Conservation (phyloP, 2,113 vertebrate species). For the Mola mola region DNA sequence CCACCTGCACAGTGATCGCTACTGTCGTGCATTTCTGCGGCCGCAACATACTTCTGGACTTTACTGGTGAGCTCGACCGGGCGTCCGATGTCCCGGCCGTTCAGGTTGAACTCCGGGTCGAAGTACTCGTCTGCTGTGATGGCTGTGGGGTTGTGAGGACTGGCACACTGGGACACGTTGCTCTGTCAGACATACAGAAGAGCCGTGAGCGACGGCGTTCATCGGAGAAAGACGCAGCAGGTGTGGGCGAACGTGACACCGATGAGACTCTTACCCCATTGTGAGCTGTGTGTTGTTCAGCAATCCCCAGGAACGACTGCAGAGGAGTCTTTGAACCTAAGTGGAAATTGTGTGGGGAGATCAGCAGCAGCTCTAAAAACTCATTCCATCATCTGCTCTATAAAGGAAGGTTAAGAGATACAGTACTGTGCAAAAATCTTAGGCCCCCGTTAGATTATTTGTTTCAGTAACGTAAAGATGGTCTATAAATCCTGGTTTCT, state of each 20-base stretch:
- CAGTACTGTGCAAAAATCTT: too few relatives aligned
- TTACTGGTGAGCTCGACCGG: slow-evolving; percentile 85
- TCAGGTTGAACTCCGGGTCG: slow-evolving; percentile 82
- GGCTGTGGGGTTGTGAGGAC: slow-evolving; percentile 85
- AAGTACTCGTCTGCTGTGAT: slow-evolving; percentile 87
- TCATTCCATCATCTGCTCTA: background rate
- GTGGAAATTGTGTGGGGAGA: background rate
- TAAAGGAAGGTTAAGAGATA: too few relatives aligned
- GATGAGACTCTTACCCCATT: slow-evolving; percentile 80
- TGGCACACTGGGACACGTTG: slow-evolving; percentile 85
- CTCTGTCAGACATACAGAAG: slow-evolving; percentile 63
- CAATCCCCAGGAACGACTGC: slow-evolving; percentile 85
- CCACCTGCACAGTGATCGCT: too few relatives aligned
- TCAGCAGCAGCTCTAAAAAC: too few relatives aligned
- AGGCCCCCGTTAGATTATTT: background rate
- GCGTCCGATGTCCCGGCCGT: slow-evolving; percentile 82
- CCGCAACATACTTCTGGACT: slow-evolving; percentile 77
- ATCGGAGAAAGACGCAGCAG: slow-evolving; percentile 8
- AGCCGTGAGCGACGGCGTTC: background rate
- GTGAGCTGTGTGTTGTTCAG: slow-evolving; percentile 82
- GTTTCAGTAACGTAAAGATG: too few relatives aligned
- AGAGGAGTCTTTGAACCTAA: slow-evolving; percentile 81
- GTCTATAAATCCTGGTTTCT: too few relatives aligned
- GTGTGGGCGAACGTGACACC: slow-evolving; percentile 2
- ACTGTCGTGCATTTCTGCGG: background rate